Percentiles rank a stretch among this genome's conserved stretches.
Conservation (phyloP, 1,140 invertebrate genomes). For the Hycleus cichorii region DNA sequence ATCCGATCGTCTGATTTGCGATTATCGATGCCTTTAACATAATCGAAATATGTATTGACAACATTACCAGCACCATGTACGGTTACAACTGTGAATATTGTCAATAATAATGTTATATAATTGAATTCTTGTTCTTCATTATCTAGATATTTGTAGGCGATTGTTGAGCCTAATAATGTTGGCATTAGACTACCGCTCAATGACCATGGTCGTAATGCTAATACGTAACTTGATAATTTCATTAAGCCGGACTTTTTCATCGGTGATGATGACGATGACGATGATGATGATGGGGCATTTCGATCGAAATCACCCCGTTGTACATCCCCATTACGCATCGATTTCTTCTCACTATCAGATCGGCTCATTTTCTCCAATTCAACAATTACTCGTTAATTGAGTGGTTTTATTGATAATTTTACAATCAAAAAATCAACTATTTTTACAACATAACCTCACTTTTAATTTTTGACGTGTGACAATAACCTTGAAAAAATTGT, state of each 20-base stretch:
- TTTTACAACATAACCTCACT: not conserved
- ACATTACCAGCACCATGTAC: slow-evolving; percentile 94
- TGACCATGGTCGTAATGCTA: slow-evolving; percentile 87
- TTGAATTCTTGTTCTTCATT: slow-evolving; percentile 58
- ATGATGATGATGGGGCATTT: too few relatives aligned
- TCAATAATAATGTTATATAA: slow-evolving; percentile 68
- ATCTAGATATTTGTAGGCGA: slow-evolving; percentile 71
- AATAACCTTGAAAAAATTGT: too few relatives aligned
- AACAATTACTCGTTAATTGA: too few relatives aligned
- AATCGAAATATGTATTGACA: slow-evolving; percentile 96
- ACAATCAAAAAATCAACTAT: too few relatives aligned
- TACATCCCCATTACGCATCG: too few relatives aligned
- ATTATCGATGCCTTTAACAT: slow-evolving; percentile 86
- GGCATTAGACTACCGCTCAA: slow-evolving; percentile 85
- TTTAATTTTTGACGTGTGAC: slow-evolving; percentile 2
- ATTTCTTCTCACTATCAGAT: too few relatives aligned
- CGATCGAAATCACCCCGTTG: too few relatives aligned
- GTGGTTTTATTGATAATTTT: too few relatives aligned
- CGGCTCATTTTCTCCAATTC: too few relatives aligned
- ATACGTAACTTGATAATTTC: slow-evolving; percentile 79
- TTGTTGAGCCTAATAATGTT: slow-evolving; percentile 74
- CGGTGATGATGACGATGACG: too few relatives aligned
- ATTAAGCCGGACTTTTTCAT: slow-evolving; percentile 49
- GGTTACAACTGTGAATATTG: slow-evolving; percentile 75
- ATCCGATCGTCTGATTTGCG: slow-evolving; percentile 88